These are phyloP conservation scores for Pelodytes ibericus DNA, from an alignment of 2,797 vertebrate genomes.

Conservation along the genomic window DNA sequence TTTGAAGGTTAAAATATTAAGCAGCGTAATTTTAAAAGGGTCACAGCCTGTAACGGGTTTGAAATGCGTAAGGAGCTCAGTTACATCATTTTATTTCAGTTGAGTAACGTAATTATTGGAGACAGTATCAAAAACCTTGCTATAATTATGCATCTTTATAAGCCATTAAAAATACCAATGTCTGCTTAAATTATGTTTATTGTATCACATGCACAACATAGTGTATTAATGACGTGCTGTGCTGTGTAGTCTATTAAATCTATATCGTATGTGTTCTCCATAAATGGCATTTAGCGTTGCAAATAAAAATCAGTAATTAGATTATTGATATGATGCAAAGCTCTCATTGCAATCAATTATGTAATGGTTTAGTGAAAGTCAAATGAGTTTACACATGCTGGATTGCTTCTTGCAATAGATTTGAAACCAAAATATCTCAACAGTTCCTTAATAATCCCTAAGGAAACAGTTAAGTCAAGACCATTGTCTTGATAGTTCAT, in stretches of 20 bases:
- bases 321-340: slow-evolving; percentile 48
- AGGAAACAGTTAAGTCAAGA: slow-evolving; percentile 75
- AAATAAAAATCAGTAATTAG: slow-evolving; percentile 55
- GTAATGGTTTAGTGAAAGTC: slow-evolving; percentile 43
- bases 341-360: slow-evolving; percentile 52
- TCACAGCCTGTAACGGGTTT: too few species aligned
- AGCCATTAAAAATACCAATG: slow-evolving; percentile 41
- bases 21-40: too few species aligned
- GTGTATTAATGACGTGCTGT: slow-evolving; percentile 35
- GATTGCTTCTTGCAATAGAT: slow-evolving; percentile 61
- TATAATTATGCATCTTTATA: too few species aligned
- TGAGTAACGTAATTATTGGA: too few species aligned
- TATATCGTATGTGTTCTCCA: slow-evolving; percentile 27
- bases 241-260: slow-evolving; percentile 49
- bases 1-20: too few species aligned
- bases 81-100: too few species aligned
- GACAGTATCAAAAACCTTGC: too few species aligned
- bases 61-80: too few species aligned
- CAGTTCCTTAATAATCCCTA: slow-evolving; percentile 75
- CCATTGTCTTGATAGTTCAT: slow-evolving; percentile 82
- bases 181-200: slow-evolving; percentile 47
- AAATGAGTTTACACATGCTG: slow-evolving; percentile 46
- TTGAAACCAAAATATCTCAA: slow-evolving; percentile 70
- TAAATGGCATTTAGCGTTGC: slow-evolving; percentile 45
- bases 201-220: slow-evolving; percentile 43